Evolutionary conservation across 2,113 vertebrate genomes (phyloP), one percentile per base, ranked within the genome.

Genomic region (Delphinus delphis): DNA sequence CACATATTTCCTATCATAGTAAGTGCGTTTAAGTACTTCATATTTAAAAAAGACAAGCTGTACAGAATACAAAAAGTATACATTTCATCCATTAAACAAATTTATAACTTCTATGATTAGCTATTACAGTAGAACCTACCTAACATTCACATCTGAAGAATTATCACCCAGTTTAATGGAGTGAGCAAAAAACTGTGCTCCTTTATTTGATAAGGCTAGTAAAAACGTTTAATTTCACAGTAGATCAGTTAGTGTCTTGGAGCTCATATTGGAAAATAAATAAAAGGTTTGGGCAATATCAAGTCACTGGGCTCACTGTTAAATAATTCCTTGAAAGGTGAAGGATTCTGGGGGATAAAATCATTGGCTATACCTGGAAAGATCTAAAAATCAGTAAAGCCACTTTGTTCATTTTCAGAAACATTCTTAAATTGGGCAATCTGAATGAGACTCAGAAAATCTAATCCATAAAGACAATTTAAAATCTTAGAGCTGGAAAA

Each of bases 11-110:
- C 97, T 97, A 98, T 96, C 93, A 98, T 96, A 98, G 94, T 97
- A 98, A 98, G 85, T 97, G 85, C 95, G 98, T 97, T 98, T 98
- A 96, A 98, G 96, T 98, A 98, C 91, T 96, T 98, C 96, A 98
- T 88, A 98, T 98, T 98, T 98, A 11, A 95, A 98, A 99, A 98
- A 98, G 96, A 95, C 73, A 97, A 96, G 98, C 98, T 99, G 97
- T 98, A 98, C 97, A 98, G 96, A 98, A 98, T 98, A 98, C 90
- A 93, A 98, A 98, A 98, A 98, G 86, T 98, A 96, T 97, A 98
- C 94, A 95, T 97, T 96, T 98, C 86, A 97, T 97, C 97, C 92
- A 98, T 97, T 96, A 98, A 97, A 98, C 71, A 97, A 95, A 98
- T 98, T 95, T 97, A 97, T 98, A 98, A 86, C 84, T 97, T 98